Evolutionary conservation across 1,140 invertebrate species (phyloP).

Genomic region (Ceratina calcarata): DNA sequence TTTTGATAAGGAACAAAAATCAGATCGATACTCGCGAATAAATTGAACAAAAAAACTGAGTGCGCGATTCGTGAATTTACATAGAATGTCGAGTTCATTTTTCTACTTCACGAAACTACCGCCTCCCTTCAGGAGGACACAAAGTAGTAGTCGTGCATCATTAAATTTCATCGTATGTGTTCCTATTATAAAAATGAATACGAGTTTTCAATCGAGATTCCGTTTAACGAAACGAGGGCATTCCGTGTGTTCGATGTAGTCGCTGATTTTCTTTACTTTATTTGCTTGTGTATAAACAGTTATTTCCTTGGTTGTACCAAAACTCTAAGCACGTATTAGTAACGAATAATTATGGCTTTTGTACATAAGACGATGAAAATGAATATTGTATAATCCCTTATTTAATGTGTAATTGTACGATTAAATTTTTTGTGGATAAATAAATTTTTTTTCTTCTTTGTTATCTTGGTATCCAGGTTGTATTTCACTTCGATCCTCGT

Average conservation of each 20-base stretch:
- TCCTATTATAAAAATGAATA: not conserved
- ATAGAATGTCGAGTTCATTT: conserved; percentile 10
- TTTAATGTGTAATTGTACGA: conserved; percentile 39
- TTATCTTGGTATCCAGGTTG: not conserved
- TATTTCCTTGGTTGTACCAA: conserved; percentile 1
- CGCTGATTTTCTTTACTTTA: not conserved
- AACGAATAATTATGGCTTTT: conserved; percentile 45
- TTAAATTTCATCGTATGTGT: conserved; percentile 20
- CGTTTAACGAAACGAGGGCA: conserved; percentile 17
- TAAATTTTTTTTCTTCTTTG: conserved; percentile 41
- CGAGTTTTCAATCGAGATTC: not conserved
- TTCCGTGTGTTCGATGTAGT: conserved; percentile 19
- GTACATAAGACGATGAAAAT: conserved; percentile 40
- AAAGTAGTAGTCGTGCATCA: not conserved
- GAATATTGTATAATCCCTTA: conserved; percentile 33
- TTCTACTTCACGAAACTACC: not conserved
- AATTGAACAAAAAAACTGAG: conserved; percentile 24
- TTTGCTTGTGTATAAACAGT: not conserved
- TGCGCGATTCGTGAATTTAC: not conserved
- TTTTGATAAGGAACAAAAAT: not conserved
- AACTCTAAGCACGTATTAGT: not conserved
- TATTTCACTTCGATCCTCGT: no score
- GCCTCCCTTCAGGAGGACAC: no score
- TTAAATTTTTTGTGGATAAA: conserved; percentile 42
- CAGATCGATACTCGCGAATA: not conserved